Percentiles rank a stretch among this genome's conserved stretches.
These are phyloP conservation scores for Aphidius colemani DNA, from an alignment of 2,888 invertebrate species.

Conservation along the genomic window DNA sequence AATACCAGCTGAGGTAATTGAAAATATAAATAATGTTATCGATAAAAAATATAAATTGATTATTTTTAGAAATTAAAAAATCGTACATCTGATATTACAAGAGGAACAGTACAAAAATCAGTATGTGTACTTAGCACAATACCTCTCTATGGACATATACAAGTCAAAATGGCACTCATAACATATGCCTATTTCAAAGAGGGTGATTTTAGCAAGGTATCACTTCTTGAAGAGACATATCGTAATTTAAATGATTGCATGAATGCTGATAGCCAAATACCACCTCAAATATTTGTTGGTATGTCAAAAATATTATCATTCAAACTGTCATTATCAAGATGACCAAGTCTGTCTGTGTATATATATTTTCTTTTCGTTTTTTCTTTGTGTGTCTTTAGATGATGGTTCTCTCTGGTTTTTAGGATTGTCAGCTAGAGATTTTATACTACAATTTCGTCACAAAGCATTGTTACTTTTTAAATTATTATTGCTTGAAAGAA, in stretches of 20 bases:
- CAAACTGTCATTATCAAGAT: neutral
- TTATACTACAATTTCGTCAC: slow-evolving; percentile 86
- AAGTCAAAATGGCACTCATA: slow-evolving; percentile 93
- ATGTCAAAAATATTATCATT: slow-evolving; percentile 38
- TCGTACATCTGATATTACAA: slow-evolving; percentile 91
- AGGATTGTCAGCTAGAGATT: slow-evolving; percentile 83
- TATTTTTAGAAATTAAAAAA: slow-evolving; percentile 80
- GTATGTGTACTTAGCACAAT: slow-evolving; percentile 91
- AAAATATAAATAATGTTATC: too few relatives aligned
- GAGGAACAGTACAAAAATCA: slow-evolving; percentile 97
- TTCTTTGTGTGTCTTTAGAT: neutral
- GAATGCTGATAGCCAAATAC: slow-evolving; percentile 64
- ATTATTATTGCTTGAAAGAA: slow-evolving; percentile 83
- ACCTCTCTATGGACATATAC: slow-evolving; percentile 92
- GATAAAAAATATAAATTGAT: slow-evolving; percentile 1
- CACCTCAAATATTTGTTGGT: slow-evolving; percentile 74
- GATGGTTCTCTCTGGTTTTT: slow-evolving; percentile 46
- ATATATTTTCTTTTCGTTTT: slow-evolving; percentile 8
- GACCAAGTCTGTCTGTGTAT: too few relatives aligned
- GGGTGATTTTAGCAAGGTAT: slow-evolving; percentile 88
- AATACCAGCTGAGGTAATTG: slow-evolving; percentile 86
- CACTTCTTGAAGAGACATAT: slow-evolving; percentile 88
- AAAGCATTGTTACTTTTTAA: slow-evolving; percentile 92
- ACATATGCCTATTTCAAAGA: slow-evolving; percentile 97
- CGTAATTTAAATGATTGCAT: slow-evolving; percentile 89